Evolutionary conservation across 2,888 invertebrate genomes (phyloP), one percentile per base, ranked within the genome.

Genomic region (Stenurella melanura): DNA sequence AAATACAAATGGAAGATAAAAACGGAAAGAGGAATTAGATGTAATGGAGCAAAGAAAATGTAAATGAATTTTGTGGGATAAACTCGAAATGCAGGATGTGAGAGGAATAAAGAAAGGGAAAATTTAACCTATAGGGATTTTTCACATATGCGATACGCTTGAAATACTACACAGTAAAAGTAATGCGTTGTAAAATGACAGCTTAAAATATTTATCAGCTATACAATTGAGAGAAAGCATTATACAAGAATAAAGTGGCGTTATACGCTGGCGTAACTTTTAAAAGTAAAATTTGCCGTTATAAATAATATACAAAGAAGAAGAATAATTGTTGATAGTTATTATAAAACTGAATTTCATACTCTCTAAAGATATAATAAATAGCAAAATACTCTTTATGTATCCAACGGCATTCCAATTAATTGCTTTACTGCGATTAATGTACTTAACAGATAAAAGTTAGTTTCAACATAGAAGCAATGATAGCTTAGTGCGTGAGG

Each of bases 31-130:
- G 42, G 50, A 50, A 50, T 50, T 50, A 50, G 50, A 50, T 50
- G 50, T 50, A 50, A 50, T 50, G 21, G 19, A 58, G 21, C 21
- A 58, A 26, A 61, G 61, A 30, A 61, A 61, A 61, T 61, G 61
- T 61, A 61, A 61, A 61, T 26, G 58, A 58, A 58, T 58, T 58
- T 58, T 19, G 26, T 15, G 58, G 61, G 30, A 30, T 26, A 61
- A 30, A 61, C 17, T 61, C 61, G 26, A 61, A 61, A 61, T 30
- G 12, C 30, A 61, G 30, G 34, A 26, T 61, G 21, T 61, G 61
- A 30, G 61, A 61, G 61, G 61, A 61, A 30, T 61, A n/a, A 61
- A 15, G 26, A 30, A 19, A 57, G 15, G 26, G 26, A 58, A 50
- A 50, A 50, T 50, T 50, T 50, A 50, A 50, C 50, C 50, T 50